These are phyloP conservation scores for Nipponacmea schrenckii DNA, from an alignment of 2,888 invertebrate genomes.

Conservation along the genomic window DNA sequence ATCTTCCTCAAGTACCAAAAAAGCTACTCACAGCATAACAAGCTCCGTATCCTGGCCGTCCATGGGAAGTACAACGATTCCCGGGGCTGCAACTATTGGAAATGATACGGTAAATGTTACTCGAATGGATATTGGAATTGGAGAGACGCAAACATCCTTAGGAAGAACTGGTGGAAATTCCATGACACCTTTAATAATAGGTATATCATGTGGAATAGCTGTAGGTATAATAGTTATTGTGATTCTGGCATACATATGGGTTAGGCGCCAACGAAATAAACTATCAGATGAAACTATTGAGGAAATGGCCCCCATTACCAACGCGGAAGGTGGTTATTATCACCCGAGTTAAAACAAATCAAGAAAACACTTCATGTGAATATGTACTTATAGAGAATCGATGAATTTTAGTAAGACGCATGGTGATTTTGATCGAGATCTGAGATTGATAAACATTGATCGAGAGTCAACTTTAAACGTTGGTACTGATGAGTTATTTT, in stretches of 20 bases:
- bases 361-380: neutral
- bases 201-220: conserved; percentile 24
- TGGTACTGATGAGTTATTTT: too few relatives aligned
- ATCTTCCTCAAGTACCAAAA: conserved; percentile 1
- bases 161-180: neutral
- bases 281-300: conserved; percentile 27
- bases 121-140: neutral
- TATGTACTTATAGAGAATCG: neutral
- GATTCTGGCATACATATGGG: conserved; percentile 29
- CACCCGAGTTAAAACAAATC: conserved; percentile 9
- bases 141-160: neutral
- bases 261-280: conserved; percentile 26
- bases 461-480: too few relatives aligned
- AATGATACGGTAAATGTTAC: neutral
- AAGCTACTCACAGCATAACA: neutral
- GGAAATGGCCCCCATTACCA: conserved; percentile 32
- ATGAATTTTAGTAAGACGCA: too few relatives aligned
- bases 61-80: neutral
- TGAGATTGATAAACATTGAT: too few relatives aligned
- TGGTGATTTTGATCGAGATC: too few relatives aligned
- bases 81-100: neutral
- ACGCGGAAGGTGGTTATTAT: conserved; percentile 11
- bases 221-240: conserved; percentile 29
- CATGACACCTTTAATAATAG: conserved; percentile 29
- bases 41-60: neutral